Percentiles rank a stretch among this genome's conserved stretches.
phyloP scores from a whole-genome alignment of 2,113 vertebrate species.

The Mastomys coucha region DNA sequence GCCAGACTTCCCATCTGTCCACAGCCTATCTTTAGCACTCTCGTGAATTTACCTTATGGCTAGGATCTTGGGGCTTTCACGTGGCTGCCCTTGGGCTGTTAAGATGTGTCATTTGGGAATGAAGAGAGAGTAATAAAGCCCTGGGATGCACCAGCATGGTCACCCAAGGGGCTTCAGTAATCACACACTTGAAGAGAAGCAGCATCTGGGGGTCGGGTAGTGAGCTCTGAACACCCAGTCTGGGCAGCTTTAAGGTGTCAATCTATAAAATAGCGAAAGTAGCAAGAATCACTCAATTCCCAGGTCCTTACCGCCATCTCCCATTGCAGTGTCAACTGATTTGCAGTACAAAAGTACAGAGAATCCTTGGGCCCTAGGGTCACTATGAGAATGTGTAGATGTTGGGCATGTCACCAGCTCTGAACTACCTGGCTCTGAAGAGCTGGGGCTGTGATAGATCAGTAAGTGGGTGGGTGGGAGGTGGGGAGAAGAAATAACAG shows the following conservation, averaged over 20 bases:
- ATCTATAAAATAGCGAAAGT: not conserved
- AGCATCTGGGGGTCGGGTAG: not conserved
- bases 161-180: not conserved
- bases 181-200: no score
- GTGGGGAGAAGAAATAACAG: no score
- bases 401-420: fast-evolving
- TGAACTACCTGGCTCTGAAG: fast-evolving
- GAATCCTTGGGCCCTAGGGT: not conserved
- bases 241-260: not conserved
- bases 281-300: fast-evolving
- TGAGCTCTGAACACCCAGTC: not conserved
- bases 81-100: not conserved
- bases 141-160: not conserved
- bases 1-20: not conserved
- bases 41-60: not conserved
- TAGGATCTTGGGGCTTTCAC: not conserved
- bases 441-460: fast-evolving
- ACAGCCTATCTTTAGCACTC: not conserved
- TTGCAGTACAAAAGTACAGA: not conserved
- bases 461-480: not conserved
- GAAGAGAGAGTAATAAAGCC: not conserved
- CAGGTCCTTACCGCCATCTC: fast-evolving
- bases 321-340: fast-evolving
- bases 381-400: fast-evolving
- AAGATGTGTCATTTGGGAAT: not conserved